These are phyloP conservation scores for Pogonomyrmex barbatus DNA, from an alignment of 1,140 invertebrate genomes.

Conservation along the genomic window DNA sequence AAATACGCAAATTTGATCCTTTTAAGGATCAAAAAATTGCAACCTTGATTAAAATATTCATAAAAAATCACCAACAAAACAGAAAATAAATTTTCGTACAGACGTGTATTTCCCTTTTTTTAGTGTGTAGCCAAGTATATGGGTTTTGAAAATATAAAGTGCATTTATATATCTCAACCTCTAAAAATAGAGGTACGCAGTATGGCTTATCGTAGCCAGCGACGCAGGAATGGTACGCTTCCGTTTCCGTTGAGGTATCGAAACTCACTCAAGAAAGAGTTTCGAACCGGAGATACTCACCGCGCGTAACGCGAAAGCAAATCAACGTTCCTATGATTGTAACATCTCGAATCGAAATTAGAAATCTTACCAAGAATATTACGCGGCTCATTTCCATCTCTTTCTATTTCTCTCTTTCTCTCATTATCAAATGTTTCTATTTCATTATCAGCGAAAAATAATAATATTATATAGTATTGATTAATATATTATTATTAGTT, in stretches of 20 bases:
- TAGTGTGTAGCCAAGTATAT: conserved; percentile 10
- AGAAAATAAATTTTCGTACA: conserved; percentile 32
- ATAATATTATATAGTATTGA: not conserved
- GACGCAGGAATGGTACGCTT: conserved; percentile 69
- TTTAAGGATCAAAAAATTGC: not conserved
- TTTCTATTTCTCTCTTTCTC: no score
- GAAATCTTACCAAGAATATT: conserved; percentile 26
- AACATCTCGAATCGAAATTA: conserved; percentile 34
- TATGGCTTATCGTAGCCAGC: conserved; percentile 66
- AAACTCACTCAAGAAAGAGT: conserved; percentile 68
- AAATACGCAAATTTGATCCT: not conserved
- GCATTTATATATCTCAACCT: conserved; percentile 54
- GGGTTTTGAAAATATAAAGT: conserved; percentile 67
- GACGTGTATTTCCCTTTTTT: conserved; percentile 3
- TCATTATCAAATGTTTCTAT: not conserved
- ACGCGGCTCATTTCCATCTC: conserved; percentile 36
- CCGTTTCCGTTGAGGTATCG: conserved; percentile 73
- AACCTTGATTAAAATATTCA: not conserved
- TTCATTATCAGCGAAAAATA: not conserved
- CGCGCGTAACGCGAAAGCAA: conserved; percentile 52
- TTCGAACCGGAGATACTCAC: conserved; percentile 55
- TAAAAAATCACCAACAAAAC: not conserved
- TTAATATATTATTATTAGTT: conserved; percentile 18
- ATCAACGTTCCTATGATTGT: conserved; percentile 38
- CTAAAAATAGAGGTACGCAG: conserved; percentile 46